Conservation (phyloP, 2,888 invertebrate species). For the Tetheella fluctuosa region DNA sequence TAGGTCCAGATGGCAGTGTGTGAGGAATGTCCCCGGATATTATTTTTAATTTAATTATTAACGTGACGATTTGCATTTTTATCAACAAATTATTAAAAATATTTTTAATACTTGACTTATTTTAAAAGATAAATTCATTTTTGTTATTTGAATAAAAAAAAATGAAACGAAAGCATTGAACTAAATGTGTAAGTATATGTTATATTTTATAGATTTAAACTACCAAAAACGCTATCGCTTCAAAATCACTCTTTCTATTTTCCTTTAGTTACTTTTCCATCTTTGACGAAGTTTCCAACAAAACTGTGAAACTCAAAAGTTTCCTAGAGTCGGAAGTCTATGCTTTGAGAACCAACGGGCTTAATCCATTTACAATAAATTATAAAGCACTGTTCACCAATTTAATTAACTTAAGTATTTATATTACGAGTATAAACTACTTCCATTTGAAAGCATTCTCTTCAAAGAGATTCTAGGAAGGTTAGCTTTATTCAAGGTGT, state of each 20-base stretch:
- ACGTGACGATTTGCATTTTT: no score
- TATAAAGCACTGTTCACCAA: constrained; percentile 12
- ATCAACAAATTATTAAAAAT: no score
- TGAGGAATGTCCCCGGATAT: no score
- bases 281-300: constrained; percentile 42
- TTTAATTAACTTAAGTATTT: constrained; percentile 22
- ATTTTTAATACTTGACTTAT: no score
- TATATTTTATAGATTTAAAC: no score
- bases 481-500: neutral
- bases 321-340: constrained; percentile 38
- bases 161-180: no score
- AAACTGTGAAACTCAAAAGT: constrained; percentile 41
- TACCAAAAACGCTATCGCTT: constrained; percentile 22
- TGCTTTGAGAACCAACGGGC: constrained; percentile 22
- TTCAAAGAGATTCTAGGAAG: neutral
- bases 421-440: neutral
- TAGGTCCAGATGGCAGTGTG: no score
- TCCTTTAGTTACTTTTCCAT: constrained; percentile 38
- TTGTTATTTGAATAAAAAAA: no score
- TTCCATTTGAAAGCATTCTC: neutral
- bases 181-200: no score
- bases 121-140: no score
- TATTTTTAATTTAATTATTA: no score
- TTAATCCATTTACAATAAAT: constrained; percentile 9
- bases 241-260: constrained; percentile 35